Evolutionary conservation across 2,888 invertebrate genomes (phyloP).

Genomic region (Megastigmus dorsalis): DNA sequence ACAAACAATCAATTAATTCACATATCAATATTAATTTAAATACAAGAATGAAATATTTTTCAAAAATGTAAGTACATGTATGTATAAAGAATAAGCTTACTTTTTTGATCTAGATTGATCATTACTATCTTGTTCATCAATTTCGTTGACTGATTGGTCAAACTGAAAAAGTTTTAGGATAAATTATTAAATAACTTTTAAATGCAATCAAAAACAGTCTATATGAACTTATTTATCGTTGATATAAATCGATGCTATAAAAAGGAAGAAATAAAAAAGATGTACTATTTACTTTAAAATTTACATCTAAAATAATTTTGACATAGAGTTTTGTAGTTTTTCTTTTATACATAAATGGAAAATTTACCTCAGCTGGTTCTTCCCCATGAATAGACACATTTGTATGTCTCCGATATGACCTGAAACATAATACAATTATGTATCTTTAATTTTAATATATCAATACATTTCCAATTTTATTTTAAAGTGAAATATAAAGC

Average conservation of each 20-base stretch:
- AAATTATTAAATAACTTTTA: background rate
- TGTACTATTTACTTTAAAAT: too few relatives aligned
- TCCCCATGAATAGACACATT: constrained; percentile 66
- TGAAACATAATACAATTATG: constrained; percentile 40
- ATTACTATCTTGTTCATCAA: constrained; percentile 25
- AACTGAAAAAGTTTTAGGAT: constrained; percentile 31
- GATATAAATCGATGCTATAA: too few relatives aligned
- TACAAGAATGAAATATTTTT: constrained; percentile 9
- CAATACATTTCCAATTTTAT: background rate
- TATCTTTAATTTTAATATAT: background rate
- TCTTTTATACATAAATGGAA: background rate
- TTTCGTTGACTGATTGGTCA: constrained; percentile 31
- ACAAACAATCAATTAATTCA: constrained; percentile 56
- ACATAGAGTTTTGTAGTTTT: too few relatives aligned
- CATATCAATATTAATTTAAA: constrained; percentile 4
- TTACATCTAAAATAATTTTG: too few relatives aligned
- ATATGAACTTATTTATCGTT: too few relatives aligned
- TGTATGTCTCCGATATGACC: constrained; percentile 66
- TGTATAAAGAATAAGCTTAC: constrained; percentile 20
- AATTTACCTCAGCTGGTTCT: constrained; percentile 67
- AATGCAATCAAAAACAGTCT: too few relatives aligned
- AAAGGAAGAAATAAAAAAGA: too few relatives aligned
- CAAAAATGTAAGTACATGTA: background rate
- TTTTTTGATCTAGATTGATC: constrained; percentile 42
- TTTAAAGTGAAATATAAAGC: background rate